These are phyloP conservation scores for Archilochus colubris DNA, from an alignment of 2,113 vertebrate species.

Conservation along the genomic window DNA sequence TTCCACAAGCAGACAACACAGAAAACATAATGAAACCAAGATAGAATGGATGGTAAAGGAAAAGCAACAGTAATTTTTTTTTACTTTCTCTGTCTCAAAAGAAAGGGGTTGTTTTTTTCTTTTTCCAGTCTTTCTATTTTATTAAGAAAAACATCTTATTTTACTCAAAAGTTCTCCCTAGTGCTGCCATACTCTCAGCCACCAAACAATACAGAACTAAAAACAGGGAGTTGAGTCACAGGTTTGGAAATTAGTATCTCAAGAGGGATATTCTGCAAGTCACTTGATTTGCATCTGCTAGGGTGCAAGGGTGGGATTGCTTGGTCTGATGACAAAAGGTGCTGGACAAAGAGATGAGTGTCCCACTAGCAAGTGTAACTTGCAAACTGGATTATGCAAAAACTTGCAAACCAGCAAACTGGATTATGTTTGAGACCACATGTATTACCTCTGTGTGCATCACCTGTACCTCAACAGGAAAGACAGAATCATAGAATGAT, in stretches of 20 bases:
- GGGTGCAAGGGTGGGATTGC: background rate
- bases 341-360: background rate
- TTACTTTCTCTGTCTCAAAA: background rate
- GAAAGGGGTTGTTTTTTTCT: background rate
- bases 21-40: slow-evolving; percentile 27
- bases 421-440: background rate
- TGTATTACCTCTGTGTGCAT: background rate
- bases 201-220: background rate
- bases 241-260: background rate
- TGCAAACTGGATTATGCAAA: background rate
- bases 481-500: background rate
- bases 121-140: background rate
- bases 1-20: background rate
- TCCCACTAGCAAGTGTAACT: background rate
- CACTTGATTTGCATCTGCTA: background rate
- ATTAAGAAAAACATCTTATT: background rate
- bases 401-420: too few relatives aligned
- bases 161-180: background rate
- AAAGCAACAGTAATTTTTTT: background rate
- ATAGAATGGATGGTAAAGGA: background rate
- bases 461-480: background rate
- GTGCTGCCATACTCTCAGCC: background rate
- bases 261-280: background rate
- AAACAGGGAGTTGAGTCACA: background rate
- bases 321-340: background rate